phyloP scores from a whole-genome alignment of 2,113 vertebrate genomes.

The Atherinomorus stipes region DNA sequence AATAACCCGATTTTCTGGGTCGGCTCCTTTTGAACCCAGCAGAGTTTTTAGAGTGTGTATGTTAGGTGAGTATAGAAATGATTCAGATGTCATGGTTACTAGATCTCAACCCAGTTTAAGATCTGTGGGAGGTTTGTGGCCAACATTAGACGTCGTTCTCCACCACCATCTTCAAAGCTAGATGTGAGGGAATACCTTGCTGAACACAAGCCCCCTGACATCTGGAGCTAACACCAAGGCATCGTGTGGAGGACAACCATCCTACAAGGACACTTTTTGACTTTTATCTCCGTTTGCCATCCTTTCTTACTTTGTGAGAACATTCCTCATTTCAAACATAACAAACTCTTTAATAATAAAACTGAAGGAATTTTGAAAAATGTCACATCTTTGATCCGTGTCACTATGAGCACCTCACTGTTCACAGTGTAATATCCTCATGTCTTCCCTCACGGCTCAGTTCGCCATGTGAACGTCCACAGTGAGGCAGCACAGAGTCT shows the following conservation, averaged over 20 bases:
- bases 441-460: background rate
- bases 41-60: background rate
- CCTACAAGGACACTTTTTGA: too few species aligned
- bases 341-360: background rate
- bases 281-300: too few species aligned
- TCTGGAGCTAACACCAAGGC: too few species aligned
- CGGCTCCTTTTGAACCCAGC: too few species aligned
- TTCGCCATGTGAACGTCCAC: constrained; percentile 52
- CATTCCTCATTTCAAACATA: background rate
- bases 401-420: background rate
- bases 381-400: too few species aligned
- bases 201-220: too few species aligned
- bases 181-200: too few species aligned
- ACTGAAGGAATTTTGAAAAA: too few species aligned
- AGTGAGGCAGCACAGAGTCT: constrained; percentile 59
- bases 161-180: too few species aligned
- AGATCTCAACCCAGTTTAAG: background rate
- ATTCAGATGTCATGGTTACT: background rate
- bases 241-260: too few species aligned
- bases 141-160: background rate
- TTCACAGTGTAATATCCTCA: background rate
- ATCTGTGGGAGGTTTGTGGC: background rate
- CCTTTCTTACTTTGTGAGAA: background rate
- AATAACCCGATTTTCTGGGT: too few species aligned
- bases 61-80: background rate